Conservation (phyloP, 2,113 vertebrate genomes). For the Anolis sagrei region DNA sequence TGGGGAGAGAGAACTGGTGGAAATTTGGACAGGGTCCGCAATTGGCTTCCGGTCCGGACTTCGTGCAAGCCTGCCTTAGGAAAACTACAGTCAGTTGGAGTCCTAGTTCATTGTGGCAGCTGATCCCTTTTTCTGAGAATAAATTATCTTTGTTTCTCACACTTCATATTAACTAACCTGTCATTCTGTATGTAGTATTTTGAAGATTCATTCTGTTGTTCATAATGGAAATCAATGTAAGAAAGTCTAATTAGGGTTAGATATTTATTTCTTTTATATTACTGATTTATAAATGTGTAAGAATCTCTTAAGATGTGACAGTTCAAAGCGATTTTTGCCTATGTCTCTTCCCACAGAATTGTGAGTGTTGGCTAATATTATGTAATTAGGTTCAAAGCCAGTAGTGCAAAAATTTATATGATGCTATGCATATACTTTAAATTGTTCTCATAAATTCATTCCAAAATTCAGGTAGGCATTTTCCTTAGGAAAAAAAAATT, state of each 20-base stretch:
- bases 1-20: too few relatives aligned
- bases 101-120: neutral
- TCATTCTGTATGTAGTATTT: neutral
- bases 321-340: neutral
- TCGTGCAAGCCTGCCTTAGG: neutral
- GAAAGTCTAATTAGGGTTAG: neutral
- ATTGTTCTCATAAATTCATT: conserved; percentile 33
- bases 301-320: too few relatives aligned
- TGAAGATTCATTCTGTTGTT: neutral
- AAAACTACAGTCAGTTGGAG: neutral
- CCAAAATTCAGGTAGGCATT: conserved; percentile 41
- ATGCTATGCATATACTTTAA: conserved; percentile 15
- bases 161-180: too few relatives aligned
- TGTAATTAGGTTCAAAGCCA: neutral
- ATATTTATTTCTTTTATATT: neutral
- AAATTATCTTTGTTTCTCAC: neutral
- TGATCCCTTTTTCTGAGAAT: neutral
- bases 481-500: conserved; percentile 47
- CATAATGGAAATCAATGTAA: neutral
- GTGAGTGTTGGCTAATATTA: neutral
- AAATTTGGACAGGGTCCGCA: too few relatives aligned
- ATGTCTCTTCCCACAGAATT: neutral
- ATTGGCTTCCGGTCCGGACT: neutral
- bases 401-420: conserved; percentile 18
- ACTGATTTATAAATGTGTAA: neutral